Evolutionary conservation across 2,113 vertebrate genomes (phyloP).

Genomic region (Muntiacus reevesi): DNA sequence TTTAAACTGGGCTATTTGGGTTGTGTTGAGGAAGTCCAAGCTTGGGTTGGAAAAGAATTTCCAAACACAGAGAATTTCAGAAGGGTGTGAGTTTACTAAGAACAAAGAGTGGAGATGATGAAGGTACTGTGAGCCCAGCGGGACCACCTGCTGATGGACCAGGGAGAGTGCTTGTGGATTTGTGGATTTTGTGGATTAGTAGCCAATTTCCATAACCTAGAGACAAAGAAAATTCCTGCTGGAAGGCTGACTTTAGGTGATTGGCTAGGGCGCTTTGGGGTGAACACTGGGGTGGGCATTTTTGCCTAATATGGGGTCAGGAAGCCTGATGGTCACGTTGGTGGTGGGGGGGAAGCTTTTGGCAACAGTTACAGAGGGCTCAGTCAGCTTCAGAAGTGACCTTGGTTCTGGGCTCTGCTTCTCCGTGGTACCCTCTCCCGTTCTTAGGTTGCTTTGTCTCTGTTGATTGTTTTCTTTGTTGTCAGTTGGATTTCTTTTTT

Average conservation of each 20-base stretch:
- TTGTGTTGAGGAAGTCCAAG: background rate
- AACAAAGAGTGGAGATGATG: background rate
- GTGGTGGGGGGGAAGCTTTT: too few relatives aligned
- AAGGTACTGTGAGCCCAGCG: background rate
- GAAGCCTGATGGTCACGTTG: too few relatives aligned
- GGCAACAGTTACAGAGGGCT: background rate
- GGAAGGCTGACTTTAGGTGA: background rate
- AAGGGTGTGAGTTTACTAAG: background rate
- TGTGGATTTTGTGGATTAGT: background rate
- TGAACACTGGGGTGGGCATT: background rate
- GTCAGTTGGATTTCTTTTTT: background rate
- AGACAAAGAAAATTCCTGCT: background rate
- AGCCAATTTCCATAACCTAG: background rate
- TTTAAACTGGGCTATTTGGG: background rate
- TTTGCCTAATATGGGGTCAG: background rate
- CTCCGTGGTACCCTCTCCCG: background rate
- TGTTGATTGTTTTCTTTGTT: accelerated
- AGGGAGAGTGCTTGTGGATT: background rate
- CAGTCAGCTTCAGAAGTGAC: background rate
- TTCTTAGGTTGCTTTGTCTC: background rate
- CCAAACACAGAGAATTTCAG: background rate
- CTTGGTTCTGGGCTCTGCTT: background rate
- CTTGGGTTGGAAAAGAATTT: background rate
- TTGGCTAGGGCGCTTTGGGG: background rate
- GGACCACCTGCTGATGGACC: background rate